Base-by-base conservation (phyloP, 2,888 invertebrate species). In the Argyra leucocephala region DNA sequence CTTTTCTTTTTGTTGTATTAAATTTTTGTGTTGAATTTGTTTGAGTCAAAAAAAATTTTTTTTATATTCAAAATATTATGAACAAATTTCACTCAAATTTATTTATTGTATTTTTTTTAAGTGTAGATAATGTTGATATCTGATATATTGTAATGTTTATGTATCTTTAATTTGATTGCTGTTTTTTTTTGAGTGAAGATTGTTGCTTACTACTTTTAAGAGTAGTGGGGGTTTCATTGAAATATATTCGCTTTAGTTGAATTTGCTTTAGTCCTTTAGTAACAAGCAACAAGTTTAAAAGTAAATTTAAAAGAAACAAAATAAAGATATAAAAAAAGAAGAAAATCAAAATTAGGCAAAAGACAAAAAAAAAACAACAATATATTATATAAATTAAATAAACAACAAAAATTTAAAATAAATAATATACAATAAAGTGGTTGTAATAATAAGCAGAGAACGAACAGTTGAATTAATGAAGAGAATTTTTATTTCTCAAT, bases 271-370 rank as follows among this genome's bases (percentile, higher is more conserved):
- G 59, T 59, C 59, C 59, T 59, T 59, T 23, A 59, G 23, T 59
- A 59, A 22, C 59, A 59, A 59, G 59, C 59, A 59, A 59, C 59
- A 59, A 59, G 59, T 23, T 48, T 18, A 48, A 48, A 48, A 48
- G 48, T 48, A 48, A 26, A 31, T 31, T 18, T 18, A 48, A 18
- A 48, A 37, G 15, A 48, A 48, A n/a, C 12, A 48, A 48, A 48
- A 48, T 12, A 48, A 48, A 48, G 5, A 18, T 15, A 48, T 5
- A 48, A 48, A n/a, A 48, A 48, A 48, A 48, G n/a, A 31, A 31
- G 31, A 31, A 12, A 48, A 48, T 12, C 10, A 31, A 31, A 31
- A 31, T 31, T 10, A 31, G 31, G 12, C 12, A 6, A 31, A 31
- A 31, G 31, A 10, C 12, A 31, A 12, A 10, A 31, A 12, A 31